Conservation (phyloP, 35 echinoderm and acorn worm species). For the Strongylocentrotus purpuratus region DNA sequence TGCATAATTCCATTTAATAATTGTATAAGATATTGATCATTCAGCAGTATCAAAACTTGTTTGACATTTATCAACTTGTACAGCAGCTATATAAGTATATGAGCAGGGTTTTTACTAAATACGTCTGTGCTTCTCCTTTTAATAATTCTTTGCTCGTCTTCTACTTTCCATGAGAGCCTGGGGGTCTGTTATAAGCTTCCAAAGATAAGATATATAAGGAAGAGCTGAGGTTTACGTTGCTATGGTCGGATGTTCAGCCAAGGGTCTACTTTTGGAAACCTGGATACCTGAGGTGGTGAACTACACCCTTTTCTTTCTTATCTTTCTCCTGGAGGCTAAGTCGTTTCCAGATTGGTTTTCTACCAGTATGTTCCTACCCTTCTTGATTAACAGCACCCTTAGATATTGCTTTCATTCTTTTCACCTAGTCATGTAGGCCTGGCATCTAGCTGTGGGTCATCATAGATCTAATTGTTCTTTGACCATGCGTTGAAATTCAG, state of each 20-base stretch:
- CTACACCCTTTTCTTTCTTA: not conserved
- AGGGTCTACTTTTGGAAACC: not conserved
- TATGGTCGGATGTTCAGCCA: not conserved
- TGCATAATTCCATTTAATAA: no score
- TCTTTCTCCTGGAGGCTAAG: not conserved
- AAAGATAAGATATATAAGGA: not conserved
- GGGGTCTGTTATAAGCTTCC: not conserved
- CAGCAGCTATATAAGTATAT: not conserved
- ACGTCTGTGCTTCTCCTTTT: not conserved
- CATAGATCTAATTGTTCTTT: no score
- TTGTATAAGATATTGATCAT: no score
- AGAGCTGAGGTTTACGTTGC: not conserved
- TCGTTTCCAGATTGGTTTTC: not conserved
- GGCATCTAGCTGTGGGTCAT: not conserved
- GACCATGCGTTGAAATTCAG: no score
- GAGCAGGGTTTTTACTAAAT: not conserved
- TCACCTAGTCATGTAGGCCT: not conserved
- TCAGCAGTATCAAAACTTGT: no score
- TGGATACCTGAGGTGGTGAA: not conserved
- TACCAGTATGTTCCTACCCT: not conserved
- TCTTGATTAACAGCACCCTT: not conserved
- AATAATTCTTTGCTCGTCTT: not conserved
- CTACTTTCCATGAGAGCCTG: not conserved
- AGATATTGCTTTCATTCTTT: not conserved
- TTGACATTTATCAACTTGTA: no score